Percentiles rank a stretch among this genome's conserved stretches.
phyloP scores from a whole-genome alignment of 2,113 vertebrate species.

The Agapornis roseicollis region DNA sequence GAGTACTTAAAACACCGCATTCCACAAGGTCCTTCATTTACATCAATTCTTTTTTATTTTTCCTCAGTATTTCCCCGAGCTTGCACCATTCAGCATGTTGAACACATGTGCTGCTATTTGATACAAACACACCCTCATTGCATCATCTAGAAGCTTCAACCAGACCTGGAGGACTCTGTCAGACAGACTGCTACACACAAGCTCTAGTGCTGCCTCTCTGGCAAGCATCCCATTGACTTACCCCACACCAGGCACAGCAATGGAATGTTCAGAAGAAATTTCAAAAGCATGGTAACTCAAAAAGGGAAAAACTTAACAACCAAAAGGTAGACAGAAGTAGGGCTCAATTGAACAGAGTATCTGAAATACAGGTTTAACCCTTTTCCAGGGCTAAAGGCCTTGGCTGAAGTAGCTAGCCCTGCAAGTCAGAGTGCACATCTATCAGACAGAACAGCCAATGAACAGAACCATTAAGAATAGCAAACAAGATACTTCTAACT shows the following conservation, averaged over 20 bases:
- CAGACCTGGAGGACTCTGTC: not conserved
- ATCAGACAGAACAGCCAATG: fast-evolving
- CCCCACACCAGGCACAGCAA: not conserved
- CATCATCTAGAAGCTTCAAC: not conserved
- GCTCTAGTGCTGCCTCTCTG: not conserved
- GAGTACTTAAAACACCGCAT: not conserved
- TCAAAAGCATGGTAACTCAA: not conserved
- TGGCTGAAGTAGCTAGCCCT: not conserved
- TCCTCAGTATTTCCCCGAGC: not conserved
- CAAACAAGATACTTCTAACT: not conserved
- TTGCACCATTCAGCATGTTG: not conserved
- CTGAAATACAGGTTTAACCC: not conserved
- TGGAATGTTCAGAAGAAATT: not conserved
- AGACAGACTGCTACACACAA: not conserved
- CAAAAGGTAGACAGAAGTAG: not conserved
- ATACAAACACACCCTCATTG: fast-evolving
- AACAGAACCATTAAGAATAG: not conserved
- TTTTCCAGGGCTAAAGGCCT: not conserved
- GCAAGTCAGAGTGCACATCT: fast-evolving
- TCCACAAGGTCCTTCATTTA: not conserved
- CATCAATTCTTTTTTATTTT: not conserved
- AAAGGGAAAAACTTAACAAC: not conserved
- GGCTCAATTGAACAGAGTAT: not conserved
- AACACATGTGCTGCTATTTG: not conserved
- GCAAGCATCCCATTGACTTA: not conserved